phyloP scores from a whole-genome alignment of 2,113 vertebrate genomes.

The Amblyopsis rosae region DNA sequence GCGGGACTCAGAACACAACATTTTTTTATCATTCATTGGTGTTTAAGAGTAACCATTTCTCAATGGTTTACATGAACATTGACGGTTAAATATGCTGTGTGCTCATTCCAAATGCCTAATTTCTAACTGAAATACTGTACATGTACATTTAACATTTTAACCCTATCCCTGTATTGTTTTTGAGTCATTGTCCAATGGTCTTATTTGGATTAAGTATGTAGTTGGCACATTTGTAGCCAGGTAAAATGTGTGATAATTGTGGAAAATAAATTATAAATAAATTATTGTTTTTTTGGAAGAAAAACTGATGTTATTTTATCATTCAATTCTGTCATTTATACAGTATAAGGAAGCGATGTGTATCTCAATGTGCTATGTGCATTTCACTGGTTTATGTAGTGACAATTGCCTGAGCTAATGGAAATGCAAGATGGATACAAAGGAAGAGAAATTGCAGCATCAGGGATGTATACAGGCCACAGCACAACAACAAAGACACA shows the following conservation, averaged over 20 bases:
- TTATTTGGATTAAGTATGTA: conserved; percentile 84
- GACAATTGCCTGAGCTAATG: conserved; percentile 6
- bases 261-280: conserved; percentile 85
- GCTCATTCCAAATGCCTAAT: conserved; percentile 67
- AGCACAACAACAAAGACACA: background rate
- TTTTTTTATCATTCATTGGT: conserved; percentile 7
- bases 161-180: conserved; percentile 83
- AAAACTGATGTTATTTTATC: conserved; percentile 24
- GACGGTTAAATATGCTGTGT: conserved; percentile 55
- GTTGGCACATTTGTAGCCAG: conserved; percentile 87
- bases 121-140: conserved; percentile 81
- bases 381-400: conserved; percentile 3
- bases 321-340: background rate
- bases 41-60: conserved; percentile 33
- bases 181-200: conserved; percentile 85
- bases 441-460: background rate
- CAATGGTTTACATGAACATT: conserved; percentile 31
- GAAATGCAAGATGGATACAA: conserved; percentile 1
- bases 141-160: conserved; percentile 85
- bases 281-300: conserved; percentile 85
- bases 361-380: background rate
- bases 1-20: conserved; percentile 70
- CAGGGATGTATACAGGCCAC: background rate
- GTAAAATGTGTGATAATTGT: conserved; percentile 90
- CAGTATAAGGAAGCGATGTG: background rate